Evolutionary conservation across 2,113 vertebrate species (phyloP).

Genomic region (Hydrolagus affinis): DNA sequence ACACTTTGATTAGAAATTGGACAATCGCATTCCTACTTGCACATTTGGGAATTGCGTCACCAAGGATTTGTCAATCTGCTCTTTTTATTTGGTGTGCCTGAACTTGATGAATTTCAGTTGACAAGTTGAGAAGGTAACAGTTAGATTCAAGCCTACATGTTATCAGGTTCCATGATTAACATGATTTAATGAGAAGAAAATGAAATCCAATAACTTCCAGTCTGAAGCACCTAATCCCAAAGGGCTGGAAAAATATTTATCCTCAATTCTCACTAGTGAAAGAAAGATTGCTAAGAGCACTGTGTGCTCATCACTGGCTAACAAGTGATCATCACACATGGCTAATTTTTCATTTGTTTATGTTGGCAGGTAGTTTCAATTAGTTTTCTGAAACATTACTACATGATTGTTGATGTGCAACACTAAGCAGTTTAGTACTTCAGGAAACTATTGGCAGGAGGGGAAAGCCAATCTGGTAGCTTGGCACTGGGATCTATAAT

Average conservation of each 20-base stretch:
- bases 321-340: background rate
- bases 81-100: too few species aligned
- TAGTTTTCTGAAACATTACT: background rate
- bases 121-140: too few species aligned
- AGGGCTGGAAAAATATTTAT: background rate
- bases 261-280: background rate
- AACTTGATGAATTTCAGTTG: too few species aligned
- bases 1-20: too few species aligned
- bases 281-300: background rate
- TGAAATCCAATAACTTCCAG: too few species aligned
- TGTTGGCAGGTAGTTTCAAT: background rate
- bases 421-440: background rate
- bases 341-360: background rate
- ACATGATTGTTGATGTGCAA: background rate
- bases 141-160: too few species aligned
- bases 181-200: too few species aligned
- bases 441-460: background rate
- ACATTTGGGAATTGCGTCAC: too few species aligned
- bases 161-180: too few species aligned
- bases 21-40: too few species aligned
- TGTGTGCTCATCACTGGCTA: too few species aligned
- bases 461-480: background rate
- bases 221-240: background rate
- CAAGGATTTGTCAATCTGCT: too few species aligned
- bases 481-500: background rate